Evolutionary conservation across 2,888 invertebrate species (phyloP), one percentile per base, ranked within the genome.

Genomic region (Drosophila putrida): DNA sequence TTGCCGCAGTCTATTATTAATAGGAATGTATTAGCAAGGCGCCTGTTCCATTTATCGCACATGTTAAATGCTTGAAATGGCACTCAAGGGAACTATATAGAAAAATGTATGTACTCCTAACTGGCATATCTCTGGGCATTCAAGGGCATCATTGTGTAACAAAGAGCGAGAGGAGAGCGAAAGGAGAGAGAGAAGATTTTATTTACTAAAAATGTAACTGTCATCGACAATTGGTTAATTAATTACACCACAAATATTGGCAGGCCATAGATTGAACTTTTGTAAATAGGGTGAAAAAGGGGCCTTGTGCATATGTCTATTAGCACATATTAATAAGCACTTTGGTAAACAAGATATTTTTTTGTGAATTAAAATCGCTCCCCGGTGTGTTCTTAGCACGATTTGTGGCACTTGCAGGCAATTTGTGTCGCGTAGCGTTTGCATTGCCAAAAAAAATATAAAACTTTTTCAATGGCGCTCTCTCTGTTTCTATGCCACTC

Each of bases 11-110:
- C 81, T 71, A 84, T 88, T 88, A 84, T 84, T 88, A 84, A 82
- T 80, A 82, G 73, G 81, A 82, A 88, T 86, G 82, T 83, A 82
- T 88, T 79, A 72, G 72, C 68, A 51, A 54, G 68, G 75, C 75
- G 78, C 51, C 76, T 80, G 77, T 72, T 67, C 83, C 87, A 86
- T 88, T 84, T 86, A 88, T 88, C 87, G 88, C 89, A 80, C 87
- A 88, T 84, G 83, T 78, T 78, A 78, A 78, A 72, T 68, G 78
- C 80, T 61, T 49, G 43, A 68, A 86, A 84, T 71, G 83, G 71
- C 83, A 74, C 83, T 84, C 88, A 38, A 38, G 83, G 83, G 83
- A 88, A 71, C 83, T 88, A 86, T 84, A 76, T 65, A 51, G 46
- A 59, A 71, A 72, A 71, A 65, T 20, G 20, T 20, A 69, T 78